These are phyloP conservation scores for Rhabdomys dilectus DNA, from an alignment of 2,113 vertebrate genomes.

Conservation along the genomic window DNA sequence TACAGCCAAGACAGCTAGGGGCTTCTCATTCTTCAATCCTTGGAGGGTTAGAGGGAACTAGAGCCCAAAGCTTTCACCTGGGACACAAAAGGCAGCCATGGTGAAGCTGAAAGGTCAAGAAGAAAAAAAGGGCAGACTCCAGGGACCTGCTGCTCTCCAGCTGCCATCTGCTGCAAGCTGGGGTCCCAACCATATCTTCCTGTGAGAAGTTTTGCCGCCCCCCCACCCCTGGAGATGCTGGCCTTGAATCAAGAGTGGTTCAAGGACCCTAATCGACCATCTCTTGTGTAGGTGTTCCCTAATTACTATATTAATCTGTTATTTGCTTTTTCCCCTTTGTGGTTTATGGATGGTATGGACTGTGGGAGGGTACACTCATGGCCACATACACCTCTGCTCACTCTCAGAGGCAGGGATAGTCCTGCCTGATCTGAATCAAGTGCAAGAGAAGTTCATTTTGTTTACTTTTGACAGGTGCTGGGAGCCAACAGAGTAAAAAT, in stretches of 20 bases:
- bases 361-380: not conserved
- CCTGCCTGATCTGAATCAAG: not conserved
- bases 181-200: constrained; percentile 59
- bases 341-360: constrained; percentile 46
- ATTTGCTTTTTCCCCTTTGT: constrained; percentile 13
- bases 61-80: constrained; percentile 62
- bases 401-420: fast-evolving
- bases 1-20: fast-evolving
- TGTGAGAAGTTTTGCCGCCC: not conserved
- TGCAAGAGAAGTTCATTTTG: not conserved
- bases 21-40: constrained; percentile 64
- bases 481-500: not conserved
- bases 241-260: constrained; percentile 46
- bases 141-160: not conserved
- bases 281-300: constrained; percentile 42
- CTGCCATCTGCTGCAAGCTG: constrained; percentile 55
- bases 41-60: constrained; percentile 65
- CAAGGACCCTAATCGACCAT: not conserved
- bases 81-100: constrained; percentile 67
- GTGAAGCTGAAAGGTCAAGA: constrained; percentile 78
- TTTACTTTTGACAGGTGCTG: not conserved
- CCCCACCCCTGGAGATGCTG: constrained; percentile 52
- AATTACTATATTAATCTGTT: not conserved
- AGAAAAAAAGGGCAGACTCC: constrained; percentile 69
- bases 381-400: not conserved